Evolutionary conservation across 2,888 invertebrate species (phyloP).

Genomic region (Acrobasis consociella): DNA sequence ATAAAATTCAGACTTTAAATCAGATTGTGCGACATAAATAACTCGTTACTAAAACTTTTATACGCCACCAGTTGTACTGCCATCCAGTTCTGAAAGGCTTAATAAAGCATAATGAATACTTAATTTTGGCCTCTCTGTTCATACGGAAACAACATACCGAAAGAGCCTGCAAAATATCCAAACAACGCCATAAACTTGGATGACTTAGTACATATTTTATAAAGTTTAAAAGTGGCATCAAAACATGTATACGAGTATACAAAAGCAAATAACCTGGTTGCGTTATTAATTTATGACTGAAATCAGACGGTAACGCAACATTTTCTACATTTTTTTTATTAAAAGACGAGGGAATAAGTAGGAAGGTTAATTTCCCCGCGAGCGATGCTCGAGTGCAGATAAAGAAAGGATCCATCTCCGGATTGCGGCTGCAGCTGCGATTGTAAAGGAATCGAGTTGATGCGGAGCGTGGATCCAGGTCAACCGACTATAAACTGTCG

Average conservation of each 20-base stretch:
- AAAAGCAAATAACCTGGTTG: neutral
- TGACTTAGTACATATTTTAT: too few species aligned
- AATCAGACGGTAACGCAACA: neutral
- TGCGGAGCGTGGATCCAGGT: slow-evolving; percentile 20
- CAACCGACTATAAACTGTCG: neutral
- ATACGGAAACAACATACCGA: neutral
- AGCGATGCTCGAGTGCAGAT: slow-evolving; percentile 43
- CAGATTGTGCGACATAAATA: too few species aligned
- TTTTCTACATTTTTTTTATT: slow-evolving; percentile 26
- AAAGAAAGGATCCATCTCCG: slow-evolving; percentile 43
- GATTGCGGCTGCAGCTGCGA: slow-evolving; percentile 25
- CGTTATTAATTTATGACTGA: slow-evolving; percentile 22
- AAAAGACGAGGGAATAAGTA: slow-evolving; percentile 39
- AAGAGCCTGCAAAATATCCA: neutral
- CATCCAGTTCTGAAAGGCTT: too few species aligned
- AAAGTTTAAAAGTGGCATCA: too few species aligned
- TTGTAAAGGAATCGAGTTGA: slow-evolving; percentile 21
- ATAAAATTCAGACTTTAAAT: too few species aligned
- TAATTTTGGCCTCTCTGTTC: too few species aligned
- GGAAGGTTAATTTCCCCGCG: slow-evolving; percentile 53
- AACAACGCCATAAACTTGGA: neutral
- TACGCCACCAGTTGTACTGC: too few species aligned
- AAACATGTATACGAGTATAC: neutral
- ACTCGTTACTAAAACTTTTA: too few species aligned
- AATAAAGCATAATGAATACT: too few species aligned